These are phyloP conservation scores for Caenorhabditis sp. DNA, from an alignment of 2,888 invertebrate species.

Conservation along the genomic window DNA sequence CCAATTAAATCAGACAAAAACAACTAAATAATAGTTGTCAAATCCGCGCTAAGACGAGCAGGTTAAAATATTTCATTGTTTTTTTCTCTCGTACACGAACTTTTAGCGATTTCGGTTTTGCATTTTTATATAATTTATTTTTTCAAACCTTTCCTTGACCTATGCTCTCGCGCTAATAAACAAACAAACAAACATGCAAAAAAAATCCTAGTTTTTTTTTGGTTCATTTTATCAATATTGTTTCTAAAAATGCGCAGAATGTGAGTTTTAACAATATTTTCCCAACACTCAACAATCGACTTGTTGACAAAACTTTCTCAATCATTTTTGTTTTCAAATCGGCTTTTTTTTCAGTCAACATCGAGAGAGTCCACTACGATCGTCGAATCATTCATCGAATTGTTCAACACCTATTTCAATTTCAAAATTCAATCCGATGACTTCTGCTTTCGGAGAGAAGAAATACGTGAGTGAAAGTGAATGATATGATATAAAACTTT, in stretches of 20 bases:
- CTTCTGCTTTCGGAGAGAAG: conserved; percentile 50
- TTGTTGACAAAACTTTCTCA: not conserved
- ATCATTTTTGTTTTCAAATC: not conserved
- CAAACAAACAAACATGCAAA: not conserved
- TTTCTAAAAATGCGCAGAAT: conserved; percentile 3
- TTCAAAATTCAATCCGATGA: conserved; percentile 14
- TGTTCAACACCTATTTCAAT: not conserved
- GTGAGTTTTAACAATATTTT: not conserved
- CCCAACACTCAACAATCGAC: not conserved
- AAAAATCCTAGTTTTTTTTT: not conserved
- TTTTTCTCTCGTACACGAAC: too few species aligned
- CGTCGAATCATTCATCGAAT: conserved; percentile 10
- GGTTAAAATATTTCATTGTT: too few species aligned
- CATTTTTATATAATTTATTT: too few species aligned
- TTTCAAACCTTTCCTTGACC: too few species aligned
- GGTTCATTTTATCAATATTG: not conserved
- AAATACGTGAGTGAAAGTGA: conserved; percentile 43
- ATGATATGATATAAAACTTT: conserved; percentile 1
- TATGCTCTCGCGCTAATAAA: too few species aligned
- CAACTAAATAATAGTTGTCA: too few species aligned
- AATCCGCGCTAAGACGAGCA: too few species aligned
- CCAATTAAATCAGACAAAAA: too few species aligned
- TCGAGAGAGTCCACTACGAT: conserved; percentile 35
- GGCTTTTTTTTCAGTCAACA: conserved; percentile 18
- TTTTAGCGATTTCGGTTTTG: too few species aligned